These are phyloP conservation scores for Pristis pectinata DNA, from an alignment of 2,797 vertebrate genomes.

Conservation along the genomic window DNA sequence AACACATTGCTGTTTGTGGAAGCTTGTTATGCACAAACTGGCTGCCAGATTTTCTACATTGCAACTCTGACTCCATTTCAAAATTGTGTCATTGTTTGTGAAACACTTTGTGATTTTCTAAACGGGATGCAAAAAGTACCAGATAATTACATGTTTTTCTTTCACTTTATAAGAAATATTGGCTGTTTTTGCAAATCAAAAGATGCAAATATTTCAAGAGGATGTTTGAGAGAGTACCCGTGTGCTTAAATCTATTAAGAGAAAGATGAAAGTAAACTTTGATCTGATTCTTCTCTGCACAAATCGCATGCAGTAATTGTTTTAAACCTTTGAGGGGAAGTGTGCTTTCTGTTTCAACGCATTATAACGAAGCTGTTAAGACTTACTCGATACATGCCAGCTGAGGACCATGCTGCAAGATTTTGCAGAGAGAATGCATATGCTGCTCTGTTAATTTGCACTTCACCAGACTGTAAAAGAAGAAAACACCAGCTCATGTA, in stretches of 20 bases:
- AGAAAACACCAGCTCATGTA: constrained; percentile 46
- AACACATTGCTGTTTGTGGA: too few relatives aligned
- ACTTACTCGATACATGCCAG: constrained; percentile 74
- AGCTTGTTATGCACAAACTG: too few relatives aligned
- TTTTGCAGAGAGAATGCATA: constrained; percentile 47
- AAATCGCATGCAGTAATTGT: not conserved
- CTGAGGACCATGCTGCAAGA: constrained; percentile 52
- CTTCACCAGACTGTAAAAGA: constrained; percentile 51
- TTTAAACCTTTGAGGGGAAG: not conserved
- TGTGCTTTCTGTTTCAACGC: not conserved
- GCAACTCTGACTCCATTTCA: too few relatives aligned
- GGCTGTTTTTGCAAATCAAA: not conserved
- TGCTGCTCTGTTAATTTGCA: constrained; percentile 52
- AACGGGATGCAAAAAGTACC: too few relatives aligned
- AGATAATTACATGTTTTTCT: too few relatives aligned
- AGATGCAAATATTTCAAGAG: not conserved
- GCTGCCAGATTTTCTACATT: too few relatives aligned
- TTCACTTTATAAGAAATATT: not conserved
- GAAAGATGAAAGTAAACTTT: not conserved
- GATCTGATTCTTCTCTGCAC: not conserved
- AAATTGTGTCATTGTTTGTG: too few relatives aligned
- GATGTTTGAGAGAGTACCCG: not conserved
- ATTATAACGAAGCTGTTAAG: constrained; percentile 13
- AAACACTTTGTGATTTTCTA: too few relatives aligned
- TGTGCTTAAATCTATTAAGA: not conserved